These are phyloP conservation scores for Deroplatys truncata DNA, from an alignment of 2,888 invertebrate species.

Conservation along the genomic window DNA sequence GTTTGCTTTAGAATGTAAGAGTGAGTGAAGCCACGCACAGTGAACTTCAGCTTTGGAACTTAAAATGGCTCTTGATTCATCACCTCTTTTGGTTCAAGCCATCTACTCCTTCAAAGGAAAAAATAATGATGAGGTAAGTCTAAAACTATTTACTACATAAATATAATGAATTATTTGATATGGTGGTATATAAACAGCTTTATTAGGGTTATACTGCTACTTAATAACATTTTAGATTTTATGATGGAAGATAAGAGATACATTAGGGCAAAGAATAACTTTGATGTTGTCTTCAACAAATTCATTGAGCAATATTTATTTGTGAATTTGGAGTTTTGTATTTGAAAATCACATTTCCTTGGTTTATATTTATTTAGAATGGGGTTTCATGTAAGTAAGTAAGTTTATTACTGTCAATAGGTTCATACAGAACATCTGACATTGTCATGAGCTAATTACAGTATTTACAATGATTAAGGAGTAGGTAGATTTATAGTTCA, in stretches of 20 bases:
- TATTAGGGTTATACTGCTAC: not conserved
- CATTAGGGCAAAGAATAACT: not conserved
- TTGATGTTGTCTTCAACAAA: not conserved
- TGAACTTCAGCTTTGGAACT: not conserved
- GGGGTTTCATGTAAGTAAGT: too few species aligned
- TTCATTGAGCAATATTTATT: not conserved
- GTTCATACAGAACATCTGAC: too few species aligned
- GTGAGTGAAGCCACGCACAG: not conserved
- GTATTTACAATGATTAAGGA: too few species aligned
- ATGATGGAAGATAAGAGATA: not conserved
- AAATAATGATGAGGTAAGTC: constrained; percentile 90
- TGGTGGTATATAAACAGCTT: not conserved
- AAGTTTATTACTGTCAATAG: too few species aligned
- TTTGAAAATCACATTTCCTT: too few species aligned
- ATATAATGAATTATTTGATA: not conserved
- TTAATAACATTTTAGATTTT: not conserved
- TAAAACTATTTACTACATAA: not conserved
- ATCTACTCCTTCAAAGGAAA: constrained; percentile 91
- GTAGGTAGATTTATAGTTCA: too few species aligned
- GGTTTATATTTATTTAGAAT: too few species aligned
- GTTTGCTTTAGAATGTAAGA: constrained; percentile 16
- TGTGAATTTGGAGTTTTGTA: too few species aligned
- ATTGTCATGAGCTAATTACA: too few species aligned
- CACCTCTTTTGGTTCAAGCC: constrained; percentile 76
- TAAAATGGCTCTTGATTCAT: constrained; percentile 48